Evolutionary conservation across 1,140 invertebrate species (phyloP).

Genomic region (Nilaparvata lugens): DNA sequence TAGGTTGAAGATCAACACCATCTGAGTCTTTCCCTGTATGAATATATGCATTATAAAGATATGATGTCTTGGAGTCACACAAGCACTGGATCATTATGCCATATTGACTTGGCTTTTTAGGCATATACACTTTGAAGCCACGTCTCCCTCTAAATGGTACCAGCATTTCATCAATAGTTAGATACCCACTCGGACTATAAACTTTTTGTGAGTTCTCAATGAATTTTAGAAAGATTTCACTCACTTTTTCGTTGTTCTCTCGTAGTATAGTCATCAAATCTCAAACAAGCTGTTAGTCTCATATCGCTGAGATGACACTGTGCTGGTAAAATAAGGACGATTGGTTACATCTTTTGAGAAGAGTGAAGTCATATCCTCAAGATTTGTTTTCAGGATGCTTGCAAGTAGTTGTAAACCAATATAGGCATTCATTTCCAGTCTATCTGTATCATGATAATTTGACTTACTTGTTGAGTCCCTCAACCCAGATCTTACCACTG

Average conservation of each 20-base stretch:
- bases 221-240: slow-evolving; percentile 19
- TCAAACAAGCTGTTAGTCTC: slow-evolving; percentile 5
- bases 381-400: not conserved
- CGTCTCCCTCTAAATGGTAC: slow-evolving; percentile 31
- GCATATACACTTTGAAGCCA: slow-evolving; percentile 33
- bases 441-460: not conserved
- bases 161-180: slow-evolving; percentile 31
- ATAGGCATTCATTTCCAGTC: slow-evolving; percentile 5
- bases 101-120: slow-evolving; percentile 34
- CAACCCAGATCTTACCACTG: not conserved
- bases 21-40: slow-evolving; percentile 26
- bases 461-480: not conserved
- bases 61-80: slow-evolving; percentile 27
- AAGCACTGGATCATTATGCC: slow-evolving; percentile 34
- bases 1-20: slow-evolving; percentile 9
- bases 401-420: not conserved
- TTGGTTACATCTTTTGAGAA: slow-evolving; percentile 1
- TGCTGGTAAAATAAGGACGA: not conserved
- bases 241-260: slow-evolving; percentile 16
- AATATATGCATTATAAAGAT: slow-evolving; percentile 28
- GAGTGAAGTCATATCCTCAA: not conserved
- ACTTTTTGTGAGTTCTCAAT: slow-evolving; percentile 5
- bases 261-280: slow-evolving; percentile 9
- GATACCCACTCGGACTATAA: not conserved
- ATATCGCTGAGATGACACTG: not conserved